Evolutionary conservation across 2,888 invertebrate genomes (phyloP), one percentile per base, ranked within the genome.

Genomic region (Girardia tigrina): DNA sequence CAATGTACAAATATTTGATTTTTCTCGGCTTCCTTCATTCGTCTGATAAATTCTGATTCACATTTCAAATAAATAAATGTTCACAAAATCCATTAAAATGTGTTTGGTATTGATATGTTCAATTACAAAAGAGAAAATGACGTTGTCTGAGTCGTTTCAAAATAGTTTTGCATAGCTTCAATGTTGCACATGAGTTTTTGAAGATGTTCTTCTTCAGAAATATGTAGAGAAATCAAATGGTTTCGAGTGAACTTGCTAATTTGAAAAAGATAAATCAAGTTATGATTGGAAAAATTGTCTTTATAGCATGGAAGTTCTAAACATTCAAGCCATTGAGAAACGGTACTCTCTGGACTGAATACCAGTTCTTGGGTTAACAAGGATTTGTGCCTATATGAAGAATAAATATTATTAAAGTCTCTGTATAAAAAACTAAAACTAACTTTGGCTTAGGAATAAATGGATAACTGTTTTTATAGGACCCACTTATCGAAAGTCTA

Each of bases 151-250:
- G 23, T 6, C 6, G 56, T 56, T 6, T 56, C 56, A 56, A 56
- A 56, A 56, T 56, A 56, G n/a, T 56, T 56, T 56, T 56, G 56
- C 56, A 56, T 56, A n/a, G 56, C 56, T n/a, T 56, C 56, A 56
- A 56, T 56, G 56, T 56, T 56, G 56, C n/a, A 6, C 56, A 56
- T 56, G 6, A 56, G 23, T n/a, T 56, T 56, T 4, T 56, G n/a
- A 8, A 56, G n/a, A n/a, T 56, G 56, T 8, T 56, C 56, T 56
- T n/a, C 2, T 12, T 56, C 56, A 23, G 56, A 20, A 20, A 56
- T 56, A 2, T 56, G 20, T 20, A 56, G 56, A 8, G 56, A 56
- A 56, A 56, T 4, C n/a, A 56, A 56, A 56, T 56, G 20, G 4
- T 56, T 56, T 56, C 56, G 4, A n/a, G n/a, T n/a, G 23, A 56